A percentile compares a stretch with the other conserved stretches of the same genome.
phyloP scores from a whole-genome alignment of 2,113 vertebrate genomes.

The Heliornis fulica region DNA sequence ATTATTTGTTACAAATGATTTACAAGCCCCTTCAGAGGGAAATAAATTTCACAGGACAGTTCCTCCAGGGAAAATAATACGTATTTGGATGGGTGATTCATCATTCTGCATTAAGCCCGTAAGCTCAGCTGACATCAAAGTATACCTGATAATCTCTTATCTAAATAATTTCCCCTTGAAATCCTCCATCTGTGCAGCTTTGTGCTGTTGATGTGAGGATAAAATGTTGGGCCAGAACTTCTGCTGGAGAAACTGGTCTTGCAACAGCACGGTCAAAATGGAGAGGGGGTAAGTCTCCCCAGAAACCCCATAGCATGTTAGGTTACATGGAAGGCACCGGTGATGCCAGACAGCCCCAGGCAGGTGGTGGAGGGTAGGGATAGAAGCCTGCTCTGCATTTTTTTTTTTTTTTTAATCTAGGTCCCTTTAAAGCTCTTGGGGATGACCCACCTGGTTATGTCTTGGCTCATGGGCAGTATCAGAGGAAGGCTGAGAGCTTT shows the following conservation, averaged over 20 bases:
- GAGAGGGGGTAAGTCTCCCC: neutral
- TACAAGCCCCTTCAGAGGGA: constrained; percentile 36
- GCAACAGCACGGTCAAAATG: rapidly evolving
- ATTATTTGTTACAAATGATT: constrained; percentile 51
- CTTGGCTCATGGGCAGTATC: neutral
- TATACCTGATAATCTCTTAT: constrained; percentile 53
- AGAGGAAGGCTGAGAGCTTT: neutral
- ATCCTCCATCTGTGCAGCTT: constrained; percentile 24
- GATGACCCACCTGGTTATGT: neutral
- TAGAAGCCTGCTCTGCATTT: neutral
- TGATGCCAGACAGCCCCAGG: neutral
- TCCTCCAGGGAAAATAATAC: constrained; percentile 41
- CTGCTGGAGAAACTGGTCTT: neutral
- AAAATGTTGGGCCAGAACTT: neutral
- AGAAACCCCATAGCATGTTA: neutral
- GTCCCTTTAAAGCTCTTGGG: neutral
- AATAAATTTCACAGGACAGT: constrained; percentile 49
- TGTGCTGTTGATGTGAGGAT: neutral
- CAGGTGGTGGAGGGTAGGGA: neutral
- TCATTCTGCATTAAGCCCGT: constrained; percentile 54
- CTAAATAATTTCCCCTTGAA: constrained; percentile 61
- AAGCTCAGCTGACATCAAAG: constrained; percentile 8
- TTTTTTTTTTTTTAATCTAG: rapidly evolving
- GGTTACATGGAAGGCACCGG: neutral
- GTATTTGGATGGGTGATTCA: constrained; percentile 37